A percentile compares a stretch with the other conserved stretches of the same genome.
phyloP scores from a whole-genome alignment of 2,888 invertebrate genomes.

The Philereme transversata region DNA sequence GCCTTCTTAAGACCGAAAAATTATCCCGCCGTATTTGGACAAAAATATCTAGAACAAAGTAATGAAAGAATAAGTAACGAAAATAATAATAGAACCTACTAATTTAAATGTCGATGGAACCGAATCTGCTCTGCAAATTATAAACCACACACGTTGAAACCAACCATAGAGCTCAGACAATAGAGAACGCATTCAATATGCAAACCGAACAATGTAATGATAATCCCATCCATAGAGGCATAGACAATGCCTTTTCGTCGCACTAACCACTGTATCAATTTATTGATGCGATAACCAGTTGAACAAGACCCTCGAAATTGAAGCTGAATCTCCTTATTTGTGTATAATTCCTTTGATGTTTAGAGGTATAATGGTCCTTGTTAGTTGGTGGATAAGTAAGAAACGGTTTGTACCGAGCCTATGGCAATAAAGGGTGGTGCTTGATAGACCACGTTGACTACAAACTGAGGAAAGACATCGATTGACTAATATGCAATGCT shows the following conservation, averaged over 20 bases:
- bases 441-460: conserved; percentile 6
- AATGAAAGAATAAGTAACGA: no score
- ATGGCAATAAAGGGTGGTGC: conserved; percentile 51
- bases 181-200: conserved; percentile 80
- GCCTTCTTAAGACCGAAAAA: no score
- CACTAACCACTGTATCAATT: conserved; percentile 78
- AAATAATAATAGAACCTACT: no score
- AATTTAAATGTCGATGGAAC: no score
- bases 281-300: conserved; percentile 63
- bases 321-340: conserved; percentile 38
- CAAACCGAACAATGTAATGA: conserved; percentile 80
- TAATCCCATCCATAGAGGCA: conserved; percentile 73
- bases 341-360: conserved; percentile 31
- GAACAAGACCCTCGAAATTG: conserved; percentile 50
- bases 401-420: conserved; percentile 63
- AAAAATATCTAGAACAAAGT: no score
- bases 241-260: conserved; percentile 81
- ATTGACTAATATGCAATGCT: background rate
- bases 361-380: conserved; percentile 38
- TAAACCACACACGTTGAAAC: conserved; percentile 75
- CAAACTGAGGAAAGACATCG: background rate
- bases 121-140: background rate
- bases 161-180: conserved; percentile 72
- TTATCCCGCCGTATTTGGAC: no score
- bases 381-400: conserved; percentile 46